Conservation (phyloP, 2,797 vertebrate genomes). For the Melanotaenia pygmaea region DNA sequence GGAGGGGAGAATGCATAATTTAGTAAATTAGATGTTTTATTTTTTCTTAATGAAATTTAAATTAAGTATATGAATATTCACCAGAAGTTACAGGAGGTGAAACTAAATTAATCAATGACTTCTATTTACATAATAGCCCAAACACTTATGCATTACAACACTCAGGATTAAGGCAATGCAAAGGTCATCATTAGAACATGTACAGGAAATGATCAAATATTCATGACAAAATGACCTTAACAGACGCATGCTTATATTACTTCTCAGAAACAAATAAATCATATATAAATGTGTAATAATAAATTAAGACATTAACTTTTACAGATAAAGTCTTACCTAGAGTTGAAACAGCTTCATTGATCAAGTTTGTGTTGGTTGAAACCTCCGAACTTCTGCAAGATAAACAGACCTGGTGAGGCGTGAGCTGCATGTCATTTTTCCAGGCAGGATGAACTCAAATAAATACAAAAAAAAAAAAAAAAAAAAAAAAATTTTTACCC, state of each 20-base stretch:
- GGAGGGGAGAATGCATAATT: background rate
- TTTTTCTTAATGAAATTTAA: background rate
- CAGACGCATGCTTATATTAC: background rate
- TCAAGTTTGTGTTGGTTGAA: slow-evolving; percentile 88
- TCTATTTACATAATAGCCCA: background rate
- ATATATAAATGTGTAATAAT: background rate
- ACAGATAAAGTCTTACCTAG: slow-evolving; percentile 84
- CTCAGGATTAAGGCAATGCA: background rate
- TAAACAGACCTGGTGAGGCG: slow-evolving; percentile 31
- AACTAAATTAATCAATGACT: background rate
- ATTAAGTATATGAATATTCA: background rate
- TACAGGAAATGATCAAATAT: background rate
- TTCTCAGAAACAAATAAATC: background rate
- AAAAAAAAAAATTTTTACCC: slow-evolving; percentile 55
- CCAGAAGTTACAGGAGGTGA: background rate
- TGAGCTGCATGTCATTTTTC: background rate
- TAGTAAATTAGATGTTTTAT: no score
- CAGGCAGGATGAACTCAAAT: background rate
- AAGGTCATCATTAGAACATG: background rate
- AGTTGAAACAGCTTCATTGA: slow-evolving; percentile 95
- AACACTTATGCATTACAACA: background rate
- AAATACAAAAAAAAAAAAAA: background rate
- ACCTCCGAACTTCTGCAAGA: slow-evolving; percentile 85
- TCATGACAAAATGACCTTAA: background rate
- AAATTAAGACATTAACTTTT: background rate